Conservation (phyloP, 2,113 vertebrate genomes). For the Dissostichus mawsoni region DNA sequence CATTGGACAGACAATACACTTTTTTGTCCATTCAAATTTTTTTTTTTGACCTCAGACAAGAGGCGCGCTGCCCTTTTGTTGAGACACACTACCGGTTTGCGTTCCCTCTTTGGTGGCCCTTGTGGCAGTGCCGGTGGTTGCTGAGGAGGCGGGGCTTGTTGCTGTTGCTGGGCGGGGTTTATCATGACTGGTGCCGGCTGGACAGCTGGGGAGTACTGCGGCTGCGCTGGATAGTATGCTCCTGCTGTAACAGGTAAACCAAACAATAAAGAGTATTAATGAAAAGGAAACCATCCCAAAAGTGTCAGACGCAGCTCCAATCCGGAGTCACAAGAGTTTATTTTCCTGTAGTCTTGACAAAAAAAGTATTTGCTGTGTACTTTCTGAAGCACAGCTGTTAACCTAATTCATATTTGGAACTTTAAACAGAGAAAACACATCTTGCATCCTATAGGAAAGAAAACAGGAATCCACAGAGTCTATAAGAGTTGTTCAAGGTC, state of each 20-base stretch:
- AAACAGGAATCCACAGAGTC: not conserved
- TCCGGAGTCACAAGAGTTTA: not conserved
- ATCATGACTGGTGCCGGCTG: constrained; percentile 90
- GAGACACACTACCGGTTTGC: constrained; percentile 89
- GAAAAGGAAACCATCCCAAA: not conserved
- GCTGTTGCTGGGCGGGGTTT: constrained; percentile 86
- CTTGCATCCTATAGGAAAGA: not conserved
- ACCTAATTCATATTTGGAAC: not conserved
- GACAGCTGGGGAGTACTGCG: constrained; percentile 90
- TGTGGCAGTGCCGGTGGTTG: constrained; percentile 78
- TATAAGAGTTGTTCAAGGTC: not conserved
- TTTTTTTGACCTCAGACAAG: constrained; percentile 61
- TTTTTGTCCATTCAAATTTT: constrained; percentile 47
- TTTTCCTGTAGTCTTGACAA: not conserved
- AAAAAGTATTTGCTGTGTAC: not conserved
- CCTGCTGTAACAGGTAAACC: constrained; percentile 83
- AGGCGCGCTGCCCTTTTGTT: constrained; percentile 62
- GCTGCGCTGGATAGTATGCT: constrained; percentile 93
- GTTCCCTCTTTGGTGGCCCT: constrained; percentile 91
- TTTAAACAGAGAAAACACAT: not conserved
- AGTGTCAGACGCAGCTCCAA: not conserved
- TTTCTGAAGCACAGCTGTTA: not conserved
- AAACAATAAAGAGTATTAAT: not conserved
- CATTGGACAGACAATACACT: constrained; percentile 58
- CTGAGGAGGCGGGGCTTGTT: constrained; percentile 80